Conservation (phyloP, 2,113 vertebrate species). For the Tyto alba region DNA sequence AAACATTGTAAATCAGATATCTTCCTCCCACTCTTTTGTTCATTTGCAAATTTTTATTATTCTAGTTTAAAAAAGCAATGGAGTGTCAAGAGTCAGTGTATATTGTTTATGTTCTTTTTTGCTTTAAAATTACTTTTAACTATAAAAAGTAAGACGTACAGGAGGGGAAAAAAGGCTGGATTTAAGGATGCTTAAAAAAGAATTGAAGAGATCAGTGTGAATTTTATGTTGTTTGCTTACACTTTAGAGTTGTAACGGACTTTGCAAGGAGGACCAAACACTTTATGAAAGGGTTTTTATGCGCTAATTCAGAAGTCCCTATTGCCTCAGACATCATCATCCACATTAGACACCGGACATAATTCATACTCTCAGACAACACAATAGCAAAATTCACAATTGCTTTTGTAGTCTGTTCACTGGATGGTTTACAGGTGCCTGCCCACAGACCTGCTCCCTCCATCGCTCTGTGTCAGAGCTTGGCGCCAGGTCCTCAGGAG, state of each 20-base stretch:
- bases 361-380: background rate
- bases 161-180: background rate
- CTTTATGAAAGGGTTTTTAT: background rate
- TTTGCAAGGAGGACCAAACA: background rate
- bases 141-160: constrained; percentile 54
- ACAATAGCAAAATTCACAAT: background rate
- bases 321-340: background rate
- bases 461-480: background rate
- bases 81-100: constrained; percentile 74
- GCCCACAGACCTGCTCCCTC: background rate
- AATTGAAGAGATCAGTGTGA: background rate
- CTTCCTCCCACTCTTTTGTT: constrained; percentile 81
- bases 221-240: background rate
- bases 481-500: background rate
- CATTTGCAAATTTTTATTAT: constrained; percentile 81
- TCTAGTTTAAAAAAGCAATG: constrained; percentile 74
- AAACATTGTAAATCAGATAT: constrained; percentile 81
- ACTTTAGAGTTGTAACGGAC: background rate
- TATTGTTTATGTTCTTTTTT: constrained; percentile 72
- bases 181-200: constrained; percentile 39
- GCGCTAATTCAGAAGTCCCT: background rate
- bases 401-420: background rate
- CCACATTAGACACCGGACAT: background rate
- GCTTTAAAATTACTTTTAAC: constrained; percentile 67
- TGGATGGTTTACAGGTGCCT: background rate